These are phyloP conservation scores for Aricia agestis DNA, from an alignment of 1,140 invertebrate species.

Conservation along the genomic window DNA sequence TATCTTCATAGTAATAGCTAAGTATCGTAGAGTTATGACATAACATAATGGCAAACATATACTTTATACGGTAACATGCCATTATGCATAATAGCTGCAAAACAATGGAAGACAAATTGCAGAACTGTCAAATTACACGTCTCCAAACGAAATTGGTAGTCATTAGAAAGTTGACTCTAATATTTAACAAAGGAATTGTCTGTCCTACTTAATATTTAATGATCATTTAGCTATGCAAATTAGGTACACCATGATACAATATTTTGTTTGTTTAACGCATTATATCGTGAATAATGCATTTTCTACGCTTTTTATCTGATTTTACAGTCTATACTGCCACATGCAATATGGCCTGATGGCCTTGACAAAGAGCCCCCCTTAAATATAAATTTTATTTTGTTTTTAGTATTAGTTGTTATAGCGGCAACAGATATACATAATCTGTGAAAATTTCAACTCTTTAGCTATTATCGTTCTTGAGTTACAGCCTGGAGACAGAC, in stretches of 20 bases:
- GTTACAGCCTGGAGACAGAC: too few species aligned
- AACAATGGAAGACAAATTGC: neutral
- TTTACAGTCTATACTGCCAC: too few species aligned
- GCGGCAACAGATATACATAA: too few species aligned
- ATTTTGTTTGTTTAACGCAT: neutral
- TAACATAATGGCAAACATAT: neutral
- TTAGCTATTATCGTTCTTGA: too few species aligned
- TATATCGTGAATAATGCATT: too few species aligned
- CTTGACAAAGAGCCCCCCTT: too few species aligned
- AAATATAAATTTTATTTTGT: too few species aligned
- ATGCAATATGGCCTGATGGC: too few species aligned
- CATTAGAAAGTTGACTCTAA: neutral
- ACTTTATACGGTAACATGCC: neutral
- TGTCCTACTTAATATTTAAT: neutral
- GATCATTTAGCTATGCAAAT: neutral
- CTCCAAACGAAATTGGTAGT: neutral
- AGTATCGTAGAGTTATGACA: neutral
- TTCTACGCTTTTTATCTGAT: too few species aligned
- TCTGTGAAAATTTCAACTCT: too few species aligned
- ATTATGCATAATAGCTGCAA: neutral
- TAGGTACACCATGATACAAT: neutral
- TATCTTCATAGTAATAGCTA: too few species aligned
- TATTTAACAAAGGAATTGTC: neutral
- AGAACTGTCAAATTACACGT: constrained; percentile 4
- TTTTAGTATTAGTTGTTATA: too few species aligned